Conservation (phyloP, 2,888 invertebrate genomes). For the Dugesia japonica region DNA sequence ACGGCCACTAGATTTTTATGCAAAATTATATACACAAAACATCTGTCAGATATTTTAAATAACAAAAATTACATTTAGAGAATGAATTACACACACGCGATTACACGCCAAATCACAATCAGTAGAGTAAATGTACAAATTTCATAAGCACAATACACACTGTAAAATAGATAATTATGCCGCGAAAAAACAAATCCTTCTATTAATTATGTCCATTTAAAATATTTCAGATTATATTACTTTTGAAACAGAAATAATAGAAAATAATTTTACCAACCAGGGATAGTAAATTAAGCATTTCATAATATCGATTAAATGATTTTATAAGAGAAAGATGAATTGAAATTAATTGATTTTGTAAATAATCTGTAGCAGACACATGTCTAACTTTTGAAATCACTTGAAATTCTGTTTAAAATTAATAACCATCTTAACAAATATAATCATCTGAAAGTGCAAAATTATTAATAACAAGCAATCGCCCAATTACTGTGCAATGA, state of each 20-base stretch:
- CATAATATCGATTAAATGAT: too few species aligned
- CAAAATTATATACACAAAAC: neutral
- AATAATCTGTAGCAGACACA: constrained; percentile 3
- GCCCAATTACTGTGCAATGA: neutral
- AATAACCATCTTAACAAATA: constrained; percentile 6
- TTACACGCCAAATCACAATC: neutral
- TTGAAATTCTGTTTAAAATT: neutral
- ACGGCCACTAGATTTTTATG: neutral
- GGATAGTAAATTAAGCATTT: too few species aligned
- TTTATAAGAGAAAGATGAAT: too few species aligned
- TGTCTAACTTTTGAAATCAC: neutral
- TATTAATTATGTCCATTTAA: too few species aligned
- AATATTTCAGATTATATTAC: too few species aligned
- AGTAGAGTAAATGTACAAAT: constrained; percentile 12
- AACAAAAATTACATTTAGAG: neutral
- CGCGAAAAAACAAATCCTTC: neutral
- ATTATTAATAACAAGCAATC: neutral
- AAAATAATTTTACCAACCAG: too few species aligned
- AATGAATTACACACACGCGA: neutral
- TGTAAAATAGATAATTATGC: constrained; percentile 20
- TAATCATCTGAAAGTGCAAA: constrained; percentile 5
- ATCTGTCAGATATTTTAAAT: neutral
- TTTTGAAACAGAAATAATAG: too few species aligned
- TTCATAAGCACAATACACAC: constrained; percentile 2
- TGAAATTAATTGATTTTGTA: neutral